Percentiles rank a stretch among this genome's conserved stretches.
Evolutionary conservation across 2,888 invertebrate genomes (phyloP).

Genomic region (Eupithecia pulchellata): DNA sequence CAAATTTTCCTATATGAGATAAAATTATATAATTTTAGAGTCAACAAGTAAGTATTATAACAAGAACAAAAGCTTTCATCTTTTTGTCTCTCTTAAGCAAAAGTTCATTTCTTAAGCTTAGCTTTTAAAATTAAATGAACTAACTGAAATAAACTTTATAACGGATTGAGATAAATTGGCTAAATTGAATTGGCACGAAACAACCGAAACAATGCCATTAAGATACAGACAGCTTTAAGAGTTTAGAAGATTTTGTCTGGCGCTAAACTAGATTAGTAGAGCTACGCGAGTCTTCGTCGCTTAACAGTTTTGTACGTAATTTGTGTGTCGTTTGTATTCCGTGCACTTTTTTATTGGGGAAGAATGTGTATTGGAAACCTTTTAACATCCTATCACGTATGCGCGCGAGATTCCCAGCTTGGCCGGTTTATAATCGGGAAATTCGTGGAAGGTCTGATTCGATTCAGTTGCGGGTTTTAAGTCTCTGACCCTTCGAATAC

Average conservation of each 20-base stretch:
- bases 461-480: constrained; percentile 43
- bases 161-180: constrained; percentile 10
- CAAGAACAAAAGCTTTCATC: not conserved
- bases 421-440: constrained; percentile 72
- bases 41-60: not conserved
- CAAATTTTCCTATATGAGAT: not conserved
- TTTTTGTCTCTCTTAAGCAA: not conserved
- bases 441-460: constrained; percentile 71
- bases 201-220: constrained; percentile 10
- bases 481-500: constrained; percentile 38
- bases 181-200: constrained; percentile 17
- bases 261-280: constrained; percentile 7
- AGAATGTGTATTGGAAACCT: constrained; percentile 34
- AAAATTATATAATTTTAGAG: not conserved
- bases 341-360: constrained; percentile 4
- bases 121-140: not conserved
- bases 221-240: constrained; percentile 6
- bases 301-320: not conserved
- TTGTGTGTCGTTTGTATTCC: not conserved
- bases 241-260: constrained; percentile 32
- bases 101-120: not conserved
- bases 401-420: constrained; percentile 60
- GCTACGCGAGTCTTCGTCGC: not conserved
- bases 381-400: constrained; percentile 64
- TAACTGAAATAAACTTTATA: constrained; percentile 5